Base-by-base conservation (phyloP, 2,113 vertebrate genomes). In the Astatoreochromis straeleni region DNA sequence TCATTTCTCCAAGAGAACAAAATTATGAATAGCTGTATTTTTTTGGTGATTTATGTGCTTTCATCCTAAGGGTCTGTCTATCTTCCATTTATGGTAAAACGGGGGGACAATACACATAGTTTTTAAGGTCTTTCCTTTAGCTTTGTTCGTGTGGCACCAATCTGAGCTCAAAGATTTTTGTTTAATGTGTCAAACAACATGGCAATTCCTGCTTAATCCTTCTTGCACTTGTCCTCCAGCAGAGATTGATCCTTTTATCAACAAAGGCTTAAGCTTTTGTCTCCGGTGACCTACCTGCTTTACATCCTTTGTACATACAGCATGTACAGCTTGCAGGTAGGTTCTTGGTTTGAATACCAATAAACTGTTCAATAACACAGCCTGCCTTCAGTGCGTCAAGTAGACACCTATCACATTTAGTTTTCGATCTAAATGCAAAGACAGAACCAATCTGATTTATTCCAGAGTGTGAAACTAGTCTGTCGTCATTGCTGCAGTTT, bases 21-120 rank as follows among this genome's bases (percentile, higher is more conserved):
- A 89, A 93, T 93, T 85, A 87, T 91, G 78, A 87, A 87, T 90
- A 93, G 91, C 88, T 89, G 85, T 80, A 88, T 91, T 93, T 94
- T 6, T 86, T 90, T 57, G 16, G n/a, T 87, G n/a, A 84, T 89
- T 60, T 33, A 83, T 91, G 88, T 90, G 89, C 88, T 87, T 89
- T 87, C 47, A 85, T 49, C 51, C 33, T 14, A 40, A 31, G 35
- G 79, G 40, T 83, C 38, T 87, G 26, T 83, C 26, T 33, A 17
- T n/a, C 45, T 88, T 89, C 47, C 49, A 82, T 80, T 93, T 84
- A 53, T 51, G 73, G 31, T 9, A 54, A 63, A 57, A 55, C 3
- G 7, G 6, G 5, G 8, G 19, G 19, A 65, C 58, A 11, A 75
- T 8, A 33, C 10, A 78, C 53, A 5, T 79, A 1, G 11, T 78